Conservation (phyloP, 64 coral and sea anemone genomes). For the Pachyseris speciosa region DNA sequence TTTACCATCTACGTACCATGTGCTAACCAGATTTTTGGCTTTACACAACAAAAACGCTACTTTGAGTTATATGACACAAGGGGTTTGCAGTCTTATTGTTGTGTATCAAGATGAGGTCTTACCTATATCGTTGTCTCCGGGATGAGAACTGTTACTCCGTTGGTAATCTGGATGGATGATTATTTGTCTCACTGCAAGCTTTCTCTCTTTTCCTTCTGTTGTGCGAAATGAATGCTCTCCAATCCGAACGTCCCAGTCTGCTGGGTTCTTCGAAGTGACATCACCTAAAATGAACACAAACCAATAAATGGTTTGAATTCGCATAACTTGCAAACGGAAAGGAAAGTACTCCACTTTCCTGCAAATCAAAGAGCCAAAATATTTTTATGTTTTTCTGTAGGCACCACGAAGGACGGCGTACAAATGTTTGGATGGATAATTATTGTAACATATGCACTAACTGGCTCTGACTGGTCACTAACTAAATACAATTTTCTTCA, state of each 20-base stretch:
- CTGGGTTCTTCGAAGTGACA: conserved; percentile 46
- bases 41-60: too few species aligned
- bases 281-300: conserved; percentile 11
- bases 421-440: too few species aligned
- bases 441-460: too few species aligned
- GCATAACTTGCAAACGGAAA: not conserved
- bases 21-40: too few species aligned
- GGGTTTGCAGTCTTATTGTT: too few species aligned
- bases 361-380: too few species aligned
- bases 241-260: conserved; percentile 80
- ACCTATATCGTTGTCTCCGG: conserved; percentile 97
- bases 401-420: too few species aligned
- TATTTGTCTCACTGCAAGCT: conserved; percentile 60
- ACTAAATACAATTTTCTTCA: too few species aligned
- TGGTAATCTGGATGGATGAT: conserved; percentile 81
- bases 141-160: conserved; percentile 78
- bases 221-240: conserved; percentile 75
- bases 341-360: not conserved
- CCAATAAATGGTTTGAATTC: not conserved
- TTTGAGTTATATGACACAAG: not conserved
- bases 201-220: conserved; percentile 45
- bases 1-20: too few species aligned
- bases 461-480: too few species aligned
- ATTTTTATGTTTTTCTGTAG: too few species aligned
- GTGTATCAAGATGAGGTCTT: not conserved